Base-by-base conservation (phyloP, 2,888 invertebrate genomes). In the Agrilus biguttatus region DNA sequence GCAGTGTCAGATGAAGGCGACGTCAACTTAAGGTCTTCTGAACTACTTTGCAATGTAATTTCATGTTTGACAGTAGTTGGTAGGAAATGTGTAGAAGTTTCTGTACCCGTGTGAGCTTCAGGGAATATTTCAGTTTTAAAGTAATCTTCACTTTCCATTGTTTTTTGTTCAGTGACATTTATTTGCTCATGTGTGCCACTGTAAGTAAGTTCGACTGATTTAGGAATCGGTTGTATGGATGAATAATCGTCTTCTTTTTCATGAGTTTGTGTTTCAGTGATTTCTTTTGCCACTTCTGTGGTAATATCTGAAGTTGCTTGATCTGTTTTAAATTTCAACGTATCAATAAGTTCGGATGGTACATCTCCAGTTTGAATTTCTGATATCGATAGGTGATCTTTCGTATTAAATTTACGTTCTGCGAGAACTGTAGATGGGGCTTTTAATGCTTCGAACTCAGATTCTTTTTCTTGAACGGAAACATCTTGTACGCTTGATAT, bases 381-480 rank as follows among this genome's bases (percentile, higher is more conserved):
- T 17, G 74, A 74, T 8, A 78, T 71, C 36, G 73, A 66, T 1
- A 83, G 57, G 33, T 77, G 66, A 58, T 80, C 78, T 49, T 73
- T 69, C 21, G 76, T 66, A 47, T 71, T 71, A 8, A 84, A 51
- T 17, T 68, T 72, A 33, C 72, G 57, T 55, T 75, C 74, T n/a
- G 82, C 83, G 37, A 64, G 60, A 17, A 66, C 73, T 43, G 60
- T 56, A 13, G 67, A 63, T 46, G 75, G 76, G 41, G 71, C 69
- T 39, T 69, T 68, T 43, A 68, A 69, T 13, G 70, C 57, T 12
- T 63, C 53, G 21, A 81, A 71, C 37, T 71, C 65, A 37, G 69
- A 70, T 68, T 82, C 82, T 36, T 74, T 73, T 65, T 85, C 85
- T 62, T 82, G 78, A 8, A 77, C 56, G n/a, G 74, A 58, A 0